These are phyloP conservation scores for Therioaphis trifolii DNA, from an alignment of 2,888 invertebrate genomes.

Conservation along the genomic window DNA sequence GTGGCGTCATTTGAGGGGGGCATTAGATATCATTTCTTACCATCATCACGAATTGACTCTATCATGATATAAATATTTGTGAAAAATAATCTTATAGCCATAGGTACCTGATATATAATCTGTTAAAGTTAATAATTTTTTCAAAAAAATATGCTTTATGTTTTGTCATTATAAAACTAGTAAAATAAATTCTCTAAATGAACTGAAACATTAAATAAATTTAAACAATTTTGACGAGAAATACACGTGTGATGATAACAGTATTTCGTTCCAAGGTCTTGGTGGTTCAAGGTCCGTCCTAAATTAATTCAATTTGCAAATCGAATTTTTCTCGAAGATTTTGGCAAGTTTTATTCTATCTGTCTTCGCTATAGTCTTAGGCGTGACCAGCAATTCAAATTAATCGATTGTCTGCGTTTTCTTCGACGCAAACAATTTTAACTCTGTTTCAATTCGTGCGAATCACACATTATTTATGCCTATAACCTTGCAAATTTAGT, in stretches of 20 bases:
- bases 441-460: slow-evolving; percentile 17
- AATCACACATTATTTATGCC: slow-evolving; percentile 39
- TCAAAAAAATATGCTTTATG: too few relatives aligned
- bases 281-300: slow-evolving; percentile 37
- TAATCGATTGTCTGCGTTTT: slow-evolving; percentile 9
- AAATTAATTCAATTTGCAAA: slow-evolving; percentile 24
- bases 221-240: slow-evolving; percentile 30
- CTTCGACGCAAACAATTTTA: not conserved
- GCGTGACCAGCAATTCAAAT: slow-evolving; percentile 18
- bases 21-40: too few relatives aligned
- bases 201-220: too few relatives aligned
- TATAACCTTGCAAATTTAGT: slow-evolving; percentile 28
- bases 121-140: too few relatives aligned
- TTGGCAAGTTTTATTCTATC: slow-evolving; percentile 4
- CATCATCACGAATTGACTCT: too few relatives aligned
- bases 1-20: too few relatives aligned
- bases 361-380: not conserved
- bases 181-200: too few relatives aligned
- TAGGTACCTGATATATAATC: too few relatives aligned
- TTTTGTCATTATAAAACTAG: too few relatives aligned
- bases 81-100: too few relatives aligned
- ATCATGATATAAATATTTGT: too few relatives aligned
- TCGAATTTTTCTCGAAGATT: not conserved
- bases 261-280: slow-evolving; percentile 44
- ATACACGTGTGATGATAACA: slow-evolving; percentile 40